Evolutionary conservation across 1,140 invertebrate genomes (phyloP), one percentile per base, ranked within the genome.

Genomic region (Aplysia californica): DNA sequence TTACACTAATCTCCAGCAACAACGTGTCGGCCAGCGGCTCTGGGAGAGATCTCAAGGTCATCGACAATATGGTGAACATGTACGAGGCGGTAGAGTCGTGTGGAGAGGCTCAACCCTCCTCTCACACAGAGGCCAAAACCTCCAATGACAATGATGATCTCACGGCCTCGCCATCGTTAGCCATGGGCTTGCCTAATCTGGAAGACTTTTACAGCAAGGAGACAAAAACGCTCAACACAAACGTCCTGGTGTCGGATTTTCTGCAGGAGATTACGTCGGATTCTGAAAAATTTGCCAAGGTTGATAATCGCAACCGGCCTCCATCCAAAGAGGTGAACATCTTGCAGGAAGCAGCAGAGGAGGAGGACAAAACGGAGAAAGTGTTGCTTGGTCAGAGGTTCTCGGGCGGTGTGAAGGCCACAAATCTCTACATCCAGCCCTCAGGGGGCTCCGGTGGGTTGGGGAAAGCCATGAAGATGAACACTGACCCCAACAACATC

Each of bases 141-240:
- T n/a, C n/a, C n/a, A n/a, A n/a, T n/a, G n/a, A n/a, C n/a, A n/a
- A n/a, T n/a, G 44, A n/a, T 10, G 44, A 50, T 50, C 44, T 15
- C 10, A 15, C 44, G 44, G 44, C 44, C 10, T 15, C 44, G n/a
- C 44, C 44, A 10, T 15, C n/a, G 44, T 50, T n/a, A 10, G 10
- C 44, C n/a, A 10, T 50, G 18, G 55, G 65, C 3, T 58, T 88
- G 29, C 83, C 87, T 0, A 87, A 86, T 26, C 84, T 93, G 35
- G 91, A 92, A 76, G 92, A 93, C 76, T 92, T 93, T 78, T 89
- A 87, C 78, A 87, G 92, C 21, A 93, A 94, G 85, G 92, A 93
- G 77, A 91, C 92, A 0, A 93, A 93, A 86, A 93, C 92, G 5
- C 91, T 92, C 35, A 93, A 93, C 83, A 92, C 92, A 0, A 93